A percentile compares a stretch with the other conserved stretches of the same genome.
Evolutionary conservation across 2,888 invertebrate species (phyloP).

Genomic region (Chrysopilus asiliformis): DNA sequence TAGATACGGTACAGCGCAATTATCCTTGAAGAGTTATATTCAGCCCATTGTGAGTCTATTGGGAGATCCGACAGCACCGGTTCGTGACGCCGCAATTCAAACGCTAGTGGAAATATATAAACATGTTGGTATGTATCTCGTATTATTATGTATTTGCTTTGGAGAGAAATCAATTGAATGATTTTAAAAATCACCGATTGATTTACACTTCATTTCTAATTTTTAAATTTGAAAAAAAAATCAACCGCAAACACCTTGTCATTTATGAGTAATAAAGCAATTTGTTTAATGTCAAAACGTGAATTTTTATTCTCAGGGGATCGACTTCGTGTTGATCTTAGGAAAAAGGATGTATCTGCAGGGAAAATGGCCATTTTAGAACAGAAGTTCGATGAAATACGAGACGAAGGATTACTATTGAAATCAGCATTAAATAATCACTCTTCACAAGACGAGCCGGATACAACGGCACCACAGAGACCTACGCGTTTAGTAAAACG

Average conservation of each 20-base stretch:
- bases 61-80: conserved; percentile 75
- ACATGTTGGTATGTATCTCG: conserved; percentile 57
- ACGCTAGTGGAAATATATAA: conserved; percentile 82
- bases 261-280: too few species aligned
- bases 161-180: too few species aligned
- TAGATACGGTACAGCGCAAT: conserved; percentile 74
- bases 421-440: conserved; percentile 47
- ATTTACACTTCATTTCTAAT: too few species aligned
- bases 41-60: conserved; percentile 70
- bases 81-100: conserved; percentile 74
- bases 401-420: conserved; percentile 62
- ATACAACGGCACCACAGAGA: conserved; percentile 32
- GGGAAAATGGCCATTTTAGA: conserved; percentile 56
- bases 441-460: conserved; percentile 36
- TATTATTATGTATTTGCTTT: too few species aligned
- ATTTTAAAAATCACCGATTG: too few species aligned
- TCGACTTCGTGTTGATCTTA: conserved; percentile 65
- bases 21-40: conserved; percentile 69
- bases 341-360: conserved; percentile 65
- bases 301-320: conserved; percentile 43
- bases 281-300: too few species aligned
- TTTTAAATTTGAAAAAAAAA: too few species aligned
- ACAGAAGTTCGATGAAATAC: conserved; percentile 76
- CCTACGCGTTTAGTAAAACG: conserved; percentile 39
- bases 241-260: too few species aligned